Conservation (phyloP, 2,888 invertebrate genomes). For the Leucozona laternaria region DNA sequence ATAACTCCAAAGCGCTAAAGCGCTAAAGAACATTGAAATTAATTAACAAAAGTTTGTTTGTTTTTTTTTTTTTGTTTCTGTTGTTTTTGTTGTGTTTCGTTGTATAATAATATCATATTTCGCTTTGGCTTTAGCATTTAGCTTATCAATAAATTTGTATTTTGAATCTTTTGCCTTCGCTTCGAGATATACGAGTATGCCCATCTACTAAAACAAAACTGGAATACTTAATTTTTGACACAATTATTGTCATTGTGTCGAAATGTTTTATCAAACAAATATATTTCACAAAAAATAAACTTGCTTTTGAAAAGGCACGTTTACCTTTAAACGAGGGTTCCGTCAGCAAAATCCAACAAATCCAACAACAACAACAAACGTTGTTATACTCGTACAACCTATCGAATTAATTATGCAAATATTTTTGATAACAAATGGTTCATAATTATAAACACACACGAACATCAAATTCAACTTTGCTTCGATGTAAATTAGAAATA, state of each 20-base stretch:
- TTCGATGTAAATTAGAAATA: neutral
- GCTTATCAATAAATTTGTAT: conserved; percentile 43
- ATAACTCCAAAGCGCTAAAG: conserved; percentile 20
- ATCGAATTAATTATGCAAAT: conserved; percentile 52
- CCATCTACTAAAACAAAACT: conserved; percentile 19
- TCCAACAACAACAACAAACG: neutral
- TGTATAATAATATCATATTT: conserved; percentile 45
- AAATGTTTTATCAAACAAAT: conserved; percentile 39
- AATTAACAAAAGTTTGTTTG: conserved; percentile 23
- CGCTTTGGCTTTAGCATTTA: neutral
- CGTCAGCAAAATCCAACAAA: too few relatives aligned
- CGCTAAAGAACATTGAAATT: conserved; percentile 27
- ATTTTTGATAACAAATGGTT: conserved; percentile 44
- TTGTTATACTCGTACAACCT: neutral
- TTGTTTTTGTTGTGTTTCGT: neutral
- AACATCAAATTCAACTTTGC: neutral
- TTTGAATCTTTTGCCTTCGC: conserved; percentile 22
- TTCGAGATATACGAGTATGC: neutral
- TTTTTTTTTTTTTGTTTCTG: neutral
- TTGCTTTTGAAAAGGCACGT: conserved; percentile 14
- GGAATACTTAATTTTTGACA: conserved; percentile 43
- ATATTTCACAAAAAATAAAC: conserved; percentile 15
- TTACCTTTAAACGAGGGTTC: conserved; percentile 19
- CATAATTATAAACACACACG: conserved; percentile 35
- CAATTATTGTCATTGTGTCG: conserved; percentile 47